Conservation (phyloP, 2,797 vertebrate genomes). For the Carduelis carduelis region DNA sequence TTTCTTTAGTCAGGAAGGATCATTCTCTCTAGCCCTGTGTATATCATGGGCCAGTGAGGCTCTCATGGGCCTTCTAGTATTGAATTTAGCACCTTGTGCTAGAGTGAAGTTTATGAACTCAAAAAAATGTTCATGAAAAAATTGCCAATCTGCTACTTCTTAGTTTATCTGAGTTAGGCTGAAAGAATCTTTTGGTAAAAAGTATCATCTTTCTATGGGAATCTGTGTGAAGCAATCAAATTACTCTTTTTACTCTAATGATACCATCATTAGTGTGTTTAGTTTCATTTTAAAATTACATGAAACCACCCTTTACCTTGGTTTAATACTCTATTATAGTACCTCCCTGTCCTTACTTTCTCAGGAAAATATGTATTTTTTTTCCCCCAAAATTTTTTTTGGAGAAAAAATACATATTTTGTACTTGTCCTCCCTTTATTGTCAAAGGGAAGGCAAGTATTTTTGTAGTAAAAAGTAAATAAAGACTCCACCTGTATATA, state of each 20-base stretch:
- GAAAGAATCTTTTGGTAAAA: neutral
- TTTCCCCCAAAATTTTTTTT: neutral
- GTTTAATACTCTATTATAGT: neutral
- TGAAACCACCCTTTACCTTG: rapidly evolving
- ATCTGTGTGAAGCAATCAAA: neutral
- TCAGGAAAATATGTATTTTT: neutral
- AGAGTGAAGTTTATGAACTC: neutral
- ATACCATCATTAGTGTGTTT: neutral
- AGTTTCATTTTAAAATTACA: neutral
- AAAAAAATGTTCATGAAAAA: neutral
- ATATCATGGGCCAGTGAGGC: neutral
- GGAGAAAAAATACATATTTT: no score
- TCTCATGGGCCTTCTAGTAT: neutral
- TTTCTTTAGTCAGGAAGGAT: neutral
- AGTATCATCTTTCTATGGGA: neutral
- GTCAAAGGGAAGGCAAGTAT: neutral
- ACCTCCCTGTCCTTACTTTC: neutral
- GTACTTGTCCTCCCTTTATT: neutral
- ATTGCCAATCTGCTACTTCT: neutral
- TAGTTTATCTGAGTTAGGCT: neutral
- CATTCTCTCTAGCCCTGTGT: neutral
- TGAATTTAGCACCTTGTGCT: neutral
- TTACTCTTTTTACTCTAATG: neutral
- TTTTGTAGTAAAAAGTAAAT: neutral
- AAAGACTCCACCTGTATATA: neutral